Base-by-base conservation (phyloP, 2,113 vertebrate genomes). In the Phodopus roborovskii region DNA sequence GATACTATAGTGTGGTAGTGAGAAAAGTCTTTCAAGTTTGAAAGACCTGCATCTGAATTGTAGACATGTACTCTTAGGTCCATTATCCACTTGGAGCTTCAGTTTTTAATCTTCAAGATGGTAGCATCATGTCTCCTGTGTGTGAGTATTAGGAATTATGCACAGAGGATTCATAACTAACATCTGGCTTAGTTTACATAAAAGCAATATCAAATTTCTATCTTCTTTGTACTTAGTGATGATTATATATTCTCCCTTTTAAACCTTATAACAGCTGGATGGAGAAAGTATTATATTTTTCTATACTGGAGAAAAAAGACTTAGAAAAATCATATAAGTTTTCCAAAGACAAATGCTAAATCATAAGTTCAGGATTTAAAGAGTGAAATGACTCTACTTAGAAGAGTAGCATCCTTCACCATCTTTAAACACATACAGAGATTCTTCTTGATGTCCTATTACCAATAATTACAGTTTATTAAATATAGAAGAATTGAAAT, bases 401-500 rank as follows among this genome's bases (percentile, higher is more conserved):
- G 60, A 33, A 30, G 42, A 45, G 3, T 11, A 13, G 28, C 42
- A 19, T 74, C 36, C 13, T 24, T 33, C 48, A 58, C 3, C 9
- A 3, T 5, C 20, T 84, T 45, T 86, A 81, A 88, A 74, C 12
- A 84, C 0, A 36, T 17, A 73, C 22, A 13, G 0, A 33, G 6
- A 45, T 42, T 82, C 45, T 90, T 3, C 39, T 83, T 92, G 62
- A 39, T 42, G 5, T 66, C 19, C 39, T 90, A 39, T 5, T 88
- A 2, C 62, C 92, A 56, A 58, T 58, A 70, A 88, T 5, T 39
- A 68, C 1, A 62, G 13, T 11, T 1, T 74, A 26, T 36, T 60
- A 82, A 48, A 6, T 4, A 85, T 26, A 78, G 33, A 86, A 95
- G 97, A 91, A 45, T 68, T 26, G 26, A 90, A 96, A 91, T 73